Base-by-base conservation (phyloP, 2,888 invertebrate species). In the Ischnus inquisitorius region DNA sequence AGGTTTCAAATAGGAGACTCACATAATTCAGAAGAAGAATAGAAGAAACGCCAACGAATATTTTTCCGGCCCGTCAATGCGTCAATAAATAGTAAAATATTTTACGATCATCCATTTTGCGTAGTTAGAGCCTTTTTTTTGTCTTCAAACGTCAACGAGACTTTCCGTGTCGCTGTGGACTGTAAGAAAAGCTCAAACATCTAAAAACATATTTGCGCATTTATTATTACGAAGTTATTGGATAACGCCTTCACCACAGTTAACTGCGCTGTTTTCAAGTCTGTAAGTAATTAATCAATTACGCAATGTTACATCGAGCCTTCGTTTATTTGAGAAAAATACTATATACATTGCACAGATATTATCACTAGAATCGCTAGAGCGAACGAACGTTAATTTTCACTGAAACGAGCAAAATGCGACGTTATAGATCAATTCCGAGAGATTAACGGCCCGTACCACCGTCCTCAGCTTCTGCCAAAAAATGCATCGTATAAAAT, bases 321-420 rank as follows among this genome's bases (percentile, higher is more conserved):
- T 86, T 88, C 81, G 85, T 90, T 90, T 91, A 92, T 90, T 91
- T 88, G 89, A 89, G 88, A 92, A 92, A 92, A 91, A 92, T 92
- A 91, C 90, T 92, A 92, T 92, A 90, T 92, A 92, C 92, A 92
- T 92, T 92, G 90, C 91, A 92, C 90, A 91, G 87, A 88, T 88
- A 88, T 91, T 86, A 88, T 88, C 87, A 88, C 88, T 88, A 88
- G 86, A 85, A 85, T 85, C 86, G 86, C 85, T 85, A 85, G 76
- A 71, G 80, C 81, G 81, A 79, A 79, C 22, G 78, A 78, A 81
- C 81, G 76, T 82, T 65, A 65, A 71, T 81, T 84, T 85, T 80
- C 51, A 80, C 74, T 75, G 67, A 64, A 46, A 19, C 64, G 57
- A 80, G 71, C 14, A 25, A 34, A 34, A 77, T 79, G 74, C 72